Percentiles rank a stretch among this genome's conserved stretches.
Evolutionary conservation across 1,140 invertebrate genomes (phyloP).

Genomic region (Zelostemma sp.): DNA sequence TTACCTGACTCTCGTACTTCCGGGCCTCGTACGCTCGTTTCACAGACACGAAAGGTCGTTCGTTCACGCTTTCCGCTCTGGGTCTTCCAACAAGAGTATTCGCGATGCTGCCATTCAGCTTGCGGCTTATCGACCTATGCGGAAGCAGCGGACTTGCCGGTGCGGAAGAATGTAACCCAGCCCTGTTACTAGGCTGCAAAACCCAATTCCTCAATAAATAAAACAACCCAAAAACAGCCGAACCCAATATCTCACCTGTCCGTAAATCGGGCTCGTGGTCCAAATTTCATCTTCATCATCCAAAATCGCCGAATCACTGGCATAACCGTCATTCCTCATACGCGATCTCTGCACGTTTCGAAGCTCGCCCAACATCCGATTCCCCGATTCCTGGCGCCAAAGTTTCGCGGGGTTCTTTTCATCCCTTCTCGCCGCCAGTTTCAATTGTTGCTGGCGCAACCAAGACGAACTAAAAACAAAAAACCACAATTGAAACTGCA

Average conservation of each 20-base stretch:
- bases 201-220: too few species aligned
- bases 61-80: constrained; percentile 67
- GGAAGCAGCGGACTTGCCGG: constrained; percentile 74
- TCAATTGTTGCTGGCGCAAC: constrained; percentile 84
- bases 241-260: constrained; percentile 48
- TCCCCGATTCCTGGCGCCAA: constrained; percentile 79
- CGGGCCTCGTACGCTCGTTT: constrained; percentile 76
- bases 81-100: constrained; percentile 57
- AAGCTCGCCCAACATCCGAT: constrained; percentile 74
- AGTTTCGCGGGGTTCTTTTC: constrained; percentile 76
- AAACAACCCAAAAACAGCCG: background rate
- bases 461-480: constrained; percentile 73
- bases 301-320: constrained; percentile 82
- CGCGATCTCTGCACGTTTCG: constrained; percentile 72
- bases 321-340: constrained; percentile 76
- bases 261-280: constrained; percentile 54
- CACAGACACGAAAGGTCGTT: constrained; percentile 76
- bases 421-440: constrained; percentile 75
- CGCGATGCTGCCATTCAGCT: constrained; percentile 66
- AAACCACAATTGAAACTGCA: background rate
- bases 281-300: constrained; percentile 74
- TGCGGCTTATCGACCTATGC: constrained; percentile 74
- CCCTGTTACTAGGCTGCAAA: constrained; percentile 49
- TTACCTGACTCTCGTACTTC: constrained; percentile 70
- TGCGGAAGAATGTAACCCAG: constrained; percentile 65